Percentiles rank a stretch among this genome's conserved stretches.
phyloP scores from a whole-genome alignment of 2,888 invertebrate species.

The Tethea ocularis region DNA sequence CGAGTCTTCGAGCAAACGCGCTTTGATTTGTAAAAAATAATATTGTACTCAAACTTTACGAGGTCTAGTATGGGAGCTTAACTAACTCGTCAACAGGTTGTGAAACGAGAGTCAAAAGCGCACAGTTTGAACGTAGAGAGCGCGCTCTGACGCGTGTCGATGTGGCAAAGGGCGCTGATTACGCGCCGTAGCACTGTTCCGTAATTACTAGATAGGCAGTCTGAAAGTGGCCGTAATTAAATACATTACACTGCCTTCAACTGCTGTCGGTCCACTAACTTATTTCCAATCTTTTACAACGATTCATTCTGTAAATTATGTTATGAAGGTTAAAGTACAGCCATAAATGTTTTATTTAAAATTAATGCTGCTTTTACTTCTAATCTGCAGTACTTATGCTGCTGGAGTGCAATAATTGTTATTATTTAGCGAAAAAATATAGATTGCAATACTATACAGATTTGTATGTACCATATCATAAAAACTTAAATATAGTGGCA shows the following conservation, averaged over 20 bases:
- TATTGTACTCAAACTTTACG: slow-evolving; percentile 61
- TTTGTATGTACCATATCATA: too few relatives aligned
- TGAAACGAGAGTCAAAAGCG: slow-evolving; percentile 74
- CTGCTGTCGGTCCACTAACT: slow-evolving; percentile 19
- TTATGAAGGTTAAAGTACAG: too few relatives aligned
- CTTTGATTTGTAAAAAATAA: slow-evolving; percentile 16
- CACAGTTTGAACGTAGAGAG: slow-evolving; percentile 53
- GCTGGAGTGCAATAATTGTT: background rate
- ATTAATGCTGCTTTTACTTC: too few relatives aligned
- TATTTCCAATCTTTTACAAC: background rate
- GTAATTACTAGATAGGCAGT: slow-evolving; percentile 79
- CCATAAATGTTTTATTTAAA: too few relatives aligned
- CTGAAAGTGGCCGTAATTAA: slow-evolving; percentile 77
- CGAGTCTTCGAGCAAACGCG: slow-evolving; percentile 17
- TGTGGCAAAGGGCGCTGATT: slow-evolving; percentile 76
- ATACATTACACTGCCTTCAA: slow-evolving; percentile 69
- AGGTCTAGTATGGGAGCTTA: slow-evolving; percentile 64
- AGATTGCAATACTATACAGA: too few relatives aligned
- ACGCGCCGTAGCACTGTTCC: slow-evolving; percentile 68
- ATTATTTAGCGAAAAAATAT: background rate
- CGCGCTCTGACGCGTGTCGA: slow-evolving; percentile 67
- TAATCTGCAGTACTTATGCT: too few relatives aligned
- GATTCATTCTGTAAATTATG: too few relatives aligned
- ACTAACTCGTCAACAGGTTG: slow-evolving; percentile 80
- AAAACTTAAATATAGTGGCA: background rate